Conservation (phyloP, 2,888 invertebrate species). For the Microlaimidae sp. region DNA sequence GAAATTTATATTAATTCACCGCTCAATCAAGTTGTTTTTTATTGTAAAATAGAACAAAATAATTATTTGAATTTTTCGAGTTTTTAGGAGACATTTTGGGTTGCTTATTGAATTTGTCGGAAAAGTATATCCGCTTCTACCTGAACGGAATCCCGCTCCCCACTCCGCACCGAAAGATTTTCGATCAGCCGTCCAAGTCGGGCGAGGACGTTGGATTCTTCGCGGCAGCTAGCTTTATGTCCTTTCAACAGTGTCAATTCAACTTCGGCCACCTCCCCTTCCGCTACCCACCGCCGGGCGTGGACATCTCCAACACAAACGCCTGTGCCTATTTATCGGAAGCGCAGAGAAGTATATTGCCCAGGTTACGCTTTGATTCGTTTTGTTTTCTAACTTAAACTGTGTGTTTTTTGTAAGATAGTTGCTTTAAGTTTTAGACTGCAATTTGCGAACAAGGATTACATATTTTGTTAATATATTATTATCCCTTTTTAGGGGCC, state of each 20-base stretch:
- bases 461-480: too few relatives aligned
- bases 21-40: too few relatives aligned
- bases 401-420: not conserved
- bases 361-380: constrained; percentile 46
- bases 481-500: too few relatives aligned
- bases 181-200: constrained; percentile 42
- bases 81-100: constrained; percentile 57
- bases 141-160: constrained; percentile 58
- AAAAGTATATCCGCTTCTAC: constrained; percentile 57
- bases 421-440: too few relatives aligned
- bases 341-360: constrained; percentile 62
- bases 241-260: constrained; percentile 81
- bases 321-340: constrained; percentile 55
- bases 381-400: not conserved
- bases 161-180: constrained; percentile 46
- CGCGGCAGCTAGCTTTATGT: constrained; percentile 89
- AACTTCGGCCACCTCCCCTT: constrained; percentile 72
- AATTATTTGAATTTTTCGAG: too few relatives aligned
- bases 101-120: constrained; percentile 59
- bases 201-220: too few relatives aligned
- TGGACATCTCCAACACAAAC: constrained; percentile 36
- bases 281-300: constrained; percentile 47
- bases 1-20: too few relatives aligned
- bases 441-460: too few relatives aligned
- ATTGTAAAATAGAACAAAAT: too few relatives aligned